Conservation (phyloP, 30 jellyfish, hydroid and myxozoan species). For the Chironex yamaguchii region DNA sequence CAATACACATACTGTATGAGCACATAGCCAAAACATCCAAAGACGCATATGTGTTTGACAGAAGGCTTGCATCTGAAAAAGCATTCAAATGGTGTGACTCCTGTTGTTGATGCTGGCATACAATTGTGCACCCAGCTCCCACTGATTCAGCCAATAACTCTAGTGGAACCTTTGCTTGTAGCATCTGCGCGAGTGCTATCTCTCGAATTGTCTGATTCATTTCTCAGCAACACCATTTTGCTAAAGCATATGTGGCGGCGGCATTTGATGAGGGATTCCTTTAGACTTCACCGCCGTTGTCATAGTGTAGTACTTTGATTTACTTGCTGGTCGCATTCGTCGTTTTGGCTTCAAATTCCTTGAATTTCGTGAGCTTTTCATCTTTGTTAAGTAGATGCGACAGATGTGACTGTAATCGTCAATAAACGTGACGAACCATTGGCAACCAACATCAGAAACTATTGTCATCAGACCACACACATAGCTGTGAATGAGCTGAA, state of each 20-base stretch:
- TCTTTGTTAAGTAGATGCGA: conserved; percentile 18
- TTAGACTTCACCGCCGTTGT: conserved; percentile 60
- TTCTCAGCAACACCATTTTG: conserved; percentile 51
- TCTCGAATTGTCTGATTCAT: conserved; percentile 50
- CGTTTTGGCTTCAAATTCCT: conserved; percentile 41
- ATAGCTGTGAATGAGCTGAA: conserved; percentile 53
- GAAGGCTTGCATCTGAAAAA: conserved; percentile 60
- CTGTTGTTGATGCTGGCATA: conserved; percentile 37
- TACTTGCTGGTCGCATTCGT: conserved; percentile 35
- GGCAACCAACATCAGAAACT: conserved; percentile 45
- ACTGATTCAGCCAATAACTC: conserved; percentile 62
- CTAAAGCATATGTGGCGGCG: background rate
- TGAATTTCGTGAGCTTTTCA: conserved; percentile 38
- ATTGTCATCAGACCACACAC: conserved; percentile 63
- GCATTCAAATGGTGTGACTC: conserved; percentile 56
- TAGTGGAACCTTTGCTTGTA: conserved; percentile 5
- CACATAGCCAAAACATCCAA: conserved; percentile 68
- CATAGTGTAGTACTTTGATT: conserved; percentile 47
- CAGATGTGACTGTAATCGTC: conserved; percentile 17
- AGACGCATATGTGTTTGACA: conserved; percentile 40
- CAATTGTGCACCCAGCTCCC: conserved; percentile 57
- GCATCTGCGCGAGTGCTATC: conserved; percentile 14
- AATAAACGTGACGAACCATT: conserved; percentile 35
- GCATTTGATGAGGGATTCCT: conserved; percentile 31
- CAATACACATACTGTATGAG: conserved; percentile 39